Conservation (phyloP, 2,113 vertebrate species). For the Leptosomus discolor region DNA sequence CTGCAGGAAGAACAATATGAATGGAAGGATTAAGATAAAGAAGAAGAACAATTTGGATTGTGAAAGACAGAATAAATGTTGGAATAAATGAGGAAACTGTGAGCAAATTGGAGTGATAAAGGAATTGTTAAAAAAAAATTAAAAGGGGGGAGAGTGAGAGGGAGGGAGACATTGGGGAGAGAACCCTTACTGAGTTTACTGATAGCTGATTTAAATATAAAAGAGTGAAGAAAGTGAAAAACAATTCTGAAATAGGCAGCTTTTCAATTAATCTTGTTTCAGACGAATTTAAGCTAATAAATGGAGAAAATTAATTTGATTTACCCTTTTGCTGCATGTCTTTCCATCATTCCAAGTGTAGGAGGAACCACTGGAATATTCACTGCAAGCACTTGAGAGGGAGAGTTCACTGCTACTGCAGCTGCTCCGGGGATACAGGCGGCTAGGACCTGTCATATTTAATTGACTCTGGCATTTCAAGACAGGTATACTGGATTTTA, state of each 20-base stretch:
- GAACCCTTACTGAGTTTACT: background rate
- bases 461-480: constrained; percentile 81
- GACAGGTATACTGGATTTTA: constrained; percentile 75
- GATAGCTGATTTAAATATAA: background rate
- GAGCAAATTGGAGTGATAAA: background rate
- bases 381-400: constrained; percentile 91
- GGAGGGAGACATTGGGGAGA: background rate
- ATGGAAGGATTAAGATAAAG: constrained; percentile 36
- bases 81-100: background rate
- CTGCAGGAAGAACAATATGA: background rate
- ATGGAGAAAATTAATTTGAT: background rate
- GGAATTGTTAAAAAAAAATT: background rate
- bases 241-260: background rate
- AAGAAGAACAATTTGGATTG: background rate
- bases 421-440: constrained; percentile 83
- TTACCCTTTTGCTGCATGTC: constrained; percentile 84
- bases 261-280: background rate
- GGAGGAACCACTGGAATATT: constrained; percentile 91
- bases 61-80: background rate
- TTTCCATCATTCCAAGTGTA: constrained; percentile 87
- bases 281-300: background rate
- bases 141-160: background rate
- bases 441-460: constrained; percentile 69
- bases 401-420: constrained; percentile 92
- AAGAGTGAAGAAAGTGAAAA: background rate